phyloP scores from a whole-genome alignment of 1,140 invertebrate genomes.

The Coenobita brevimanus region DNA sequence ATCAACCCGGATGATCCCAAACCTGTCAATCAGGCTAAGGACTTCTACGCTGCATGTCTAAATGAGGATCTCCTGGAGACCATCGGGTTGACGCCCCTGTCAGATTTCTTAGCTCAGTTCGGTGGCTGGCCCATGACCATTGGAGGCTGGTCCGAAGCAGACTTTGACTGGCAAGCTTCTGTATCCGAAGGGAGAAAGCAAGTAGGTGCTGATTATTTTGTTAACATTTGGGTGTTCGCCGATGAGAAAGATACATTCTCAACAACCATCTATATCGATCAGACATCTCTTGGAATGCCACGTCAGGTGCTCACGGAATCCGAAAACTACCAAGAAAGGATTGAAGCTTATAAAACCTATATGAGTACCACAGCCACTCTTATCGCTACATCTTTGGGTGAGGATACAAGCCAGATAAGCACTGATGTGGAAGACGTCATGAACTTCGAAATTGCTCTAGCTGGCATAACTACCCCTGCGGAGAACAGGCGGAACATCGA shows the following conservation, averaged over 20 bases:
- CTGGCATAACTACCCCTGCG: constrained; percentile 45
- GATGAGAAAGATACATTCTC: constrained; percentile 54
- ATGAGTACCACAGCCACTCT: constrained; percentile 52
- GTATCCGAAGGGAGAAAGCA: constrained; percentile 35
- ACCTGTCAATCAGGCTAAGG: constrained; percentile 48
- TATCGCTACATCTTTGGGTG: constrained; percentile 17
- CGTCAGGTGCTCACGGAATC: constrained; percentile 47
- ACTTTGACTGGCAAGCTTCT: constrained; percentile 55
- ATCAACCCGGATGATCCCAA: constrained; percentile 9
- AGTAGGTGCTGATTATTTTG: neutral
- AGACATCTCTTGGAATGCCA: constrained; percentile 60
- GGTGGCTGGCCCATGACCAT: constrained; percentile 65
- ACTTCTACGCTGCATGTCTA: constrained; percentile 38
- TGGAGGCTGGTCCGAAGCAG: constrained; percentile 17
- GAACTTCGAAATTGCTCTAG: constrained; percentile 53
- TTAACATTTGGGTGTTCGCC: constrained; percentile 52
- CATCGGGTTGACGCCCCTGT: constrained; percentile 25
- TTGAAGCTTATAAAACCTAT: constrained; percentile 60
- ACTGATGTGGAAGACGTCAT: constrained; percentile 44
- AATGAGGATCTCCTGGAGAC: constrained; percentile 39
- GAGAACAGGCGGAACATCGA: constrained; percentile 54
- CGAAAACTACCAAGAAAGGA: constrained; percentile 46
- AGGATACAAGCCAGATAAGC: constrained; percentile 4
- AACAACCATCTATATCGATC: constrained; percentile 57
- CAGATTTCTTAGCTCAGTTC: constrained; percentile 35